Conservation (phyloP, 2,888 invertebrate species). For the Ditula angustiorana region DNA sequence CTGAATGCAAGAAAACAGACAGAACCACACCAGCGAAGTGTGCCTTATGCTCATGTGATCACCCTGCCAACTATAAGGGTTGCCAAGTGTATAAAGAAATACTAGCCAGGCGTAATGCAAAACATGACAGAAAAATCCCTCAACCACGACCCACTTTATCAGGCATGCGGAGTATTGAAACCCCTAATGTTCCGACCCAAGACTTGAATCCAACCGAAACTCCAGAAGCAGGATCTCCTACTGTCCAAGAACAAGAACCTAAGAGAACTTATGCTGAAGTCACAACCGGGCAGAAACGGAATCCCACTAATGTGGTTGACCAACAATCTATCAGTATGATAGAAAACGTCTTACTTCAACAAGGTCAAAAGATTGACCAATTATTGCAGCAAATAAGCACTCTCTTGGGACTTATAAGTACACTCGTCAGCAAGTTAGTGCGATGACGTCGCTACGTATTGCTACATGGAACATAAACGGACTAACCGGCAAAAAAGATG, state of each 20-base stretch:
- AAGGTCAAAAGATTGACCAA: not conserved
- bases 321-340: not conserved
- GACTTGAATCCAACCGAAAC: too few relatives aligned
- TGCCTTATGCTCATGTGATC: too few relatives aligned
- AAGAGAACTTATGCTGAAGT: not conserved
- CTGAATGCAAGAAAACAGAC: conserved; percentile 44
- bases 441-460: too few relatives aligned
- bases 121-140: not conserved
- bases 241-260: too few relatives aligned
- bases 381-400: not conserved
- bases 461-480: conserved; percentile 3
- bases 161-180: too few relatives aligned
- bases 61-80: too few relatives aligned
- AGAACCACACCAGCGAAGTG: conserved; percentile 19
- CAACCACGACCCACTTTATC: too few relatives aligned
- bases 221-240: too few relatives aligned
- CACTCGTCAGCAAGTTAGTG: not conserved
- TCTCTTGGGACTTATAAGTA: not conserved
- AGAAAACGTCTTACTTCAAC: not conserved
- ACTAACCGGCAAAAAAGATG: too few relatives aligned
- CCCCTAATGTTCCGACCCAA: too few relatives aligned
- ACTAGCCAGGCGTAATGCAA: conserved; percentile 16
- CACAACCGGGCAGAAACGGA: not conserved
- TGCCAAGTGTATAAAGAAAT: conserved; percentile 41
- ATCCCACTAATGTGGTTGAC: not conserved